Evolutionary conservation across 2,888 invertebrate species (phyloP).

Genomic region (Clepsis dumicolana): DNA sequence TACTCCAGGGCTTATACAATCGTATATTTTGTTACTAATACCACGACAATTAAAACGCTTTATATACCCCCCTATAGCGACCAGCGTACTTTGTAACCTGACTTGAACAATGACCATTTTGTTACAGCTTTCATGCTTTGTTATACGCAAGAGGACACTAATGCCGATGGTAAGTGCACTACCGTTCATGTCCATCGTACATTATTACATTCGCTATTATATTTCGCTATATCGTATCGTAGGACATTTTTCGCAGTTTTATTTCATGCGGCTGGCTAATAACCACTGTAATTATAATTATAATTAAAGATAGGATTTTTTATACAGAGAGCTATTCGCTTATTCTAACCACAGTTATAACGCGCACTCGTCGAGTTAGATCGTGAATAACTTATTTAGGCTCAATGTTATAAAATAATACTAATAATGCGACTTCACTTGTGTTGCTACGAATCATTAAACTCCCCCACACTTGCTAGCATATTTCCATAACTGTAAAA

Average conservation of each 20-base stretch:
- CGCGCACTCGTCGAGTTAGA: conserved; percentile 33
- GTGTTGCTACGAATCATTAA: conserved; percentile 40
- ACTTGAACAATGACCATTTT: conserved; percentile 65
- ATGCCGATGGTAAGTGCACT: conserved; percentile 93
- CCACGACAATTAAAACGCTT: conserved; percentile 13
- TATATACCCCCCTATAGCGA: conserved; percentile 3
- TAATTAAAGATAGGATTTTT: conserved; percentile 59
- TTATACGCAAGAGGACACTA: conserved; percentile 96
- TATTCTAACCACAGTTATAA: conserved; percentile 67
- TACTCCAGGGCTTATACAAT: conserved; percentile 15
- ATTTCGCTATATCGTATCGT: conserved; percentile 71
- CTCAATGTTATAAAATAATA: conserved; percentile 28
- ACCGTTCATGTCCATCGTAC: conserved; percentile 43
- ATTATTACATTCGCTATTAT: conserved; percentile 64
- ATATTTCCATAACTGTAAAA: conserved; percentile 30
- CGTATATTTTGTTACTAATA: conserved; percentile 27
- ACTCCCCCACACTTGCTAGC: conserved; percentile 39
- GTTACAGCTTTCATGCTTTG: conserved; percentile 97
- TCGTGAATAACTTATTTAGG: conserved; percentile 40
- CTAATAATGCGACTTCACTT: conserved; percentile 39
- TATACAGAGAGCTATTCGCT: conserved; percentile 72
- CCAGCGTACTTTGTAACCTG: conserved; percentile 16
- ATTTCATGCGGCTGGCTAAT: conserved; percentile 76
- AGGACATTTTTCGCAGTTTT: conserved; percentile 73
- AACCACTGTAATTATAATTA: conserved; percentile 61